Evolutionary conservation across 2,888 invertebrate genomes (phyloP).

Genomic region (Homarus gammarus): DNA sequence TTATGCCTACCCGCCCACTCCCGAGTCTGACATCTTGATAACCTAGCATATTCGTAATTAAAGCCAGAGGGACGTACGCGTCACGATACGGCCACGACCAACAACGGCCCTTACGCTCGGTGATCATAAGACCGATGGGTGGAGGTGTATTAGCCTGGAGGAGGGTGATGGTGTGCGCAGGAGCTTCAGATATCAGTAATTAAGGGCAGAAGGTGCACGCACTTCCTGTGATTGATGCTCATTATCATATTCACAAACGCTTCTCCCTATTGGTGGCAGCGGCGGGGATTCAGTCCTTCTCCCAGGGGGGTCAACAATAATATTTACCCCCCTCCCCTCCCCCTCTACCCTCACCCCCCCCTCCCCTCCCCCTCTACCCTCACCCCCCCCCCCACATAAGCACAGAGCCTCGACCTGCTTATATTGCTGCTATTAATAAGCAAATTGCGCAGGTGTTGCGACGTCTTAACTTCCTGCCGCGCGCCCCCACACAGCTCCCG

Average conservation of each 20-base stretch:
- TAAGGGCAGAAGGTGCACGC: constrained; percentile 61
- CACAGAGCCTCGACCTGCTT: too few species aligned
- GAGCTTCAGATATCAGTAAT: constrained; percentile 70
- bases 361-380: too few species aligned
- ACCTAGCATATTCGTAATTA: constrained; percentile 72
- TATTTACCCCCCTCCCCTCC: too few species aligned
- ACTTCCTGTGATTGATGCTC: constrained; percentile 67
- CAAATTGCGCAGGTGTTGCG: too few species aligned
- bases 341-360: too few species aligned
- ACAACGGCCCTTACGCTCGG: constrained; percentile 30
- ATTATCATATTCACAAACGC: constrained; percentile 67
- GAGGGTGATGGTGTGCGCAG: constrained; percentile 59
- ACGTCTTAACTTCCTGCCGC: too few species aligned
- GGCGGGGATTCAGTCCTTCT: too few species aligned
- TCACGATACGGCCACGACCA: background rate
- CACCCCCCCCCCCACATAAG: too few species aligned
- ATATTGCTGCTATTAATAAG: too few species aligned
- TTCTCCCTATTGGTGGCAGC: constrained; percentile 45
- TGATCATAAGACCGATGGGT: constrained; percentile 39
- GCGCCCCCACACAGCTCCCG: too few species aligned
- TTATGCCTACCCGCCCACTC: constrained; percentile 24
- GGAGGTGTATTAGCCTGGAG: constrained; percentile 15
- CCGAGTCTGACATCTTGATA: constrained; percentile 68
- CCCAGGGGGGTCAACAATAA: too few species aligned
- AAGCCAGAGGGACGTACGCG: constrained; percentile 60